A percentile compares a stretch with the other conserved stretches of the same genome.
Conservation (phyloP, 2,888 invertebrate species). For the Gari tellinella region DNA sequence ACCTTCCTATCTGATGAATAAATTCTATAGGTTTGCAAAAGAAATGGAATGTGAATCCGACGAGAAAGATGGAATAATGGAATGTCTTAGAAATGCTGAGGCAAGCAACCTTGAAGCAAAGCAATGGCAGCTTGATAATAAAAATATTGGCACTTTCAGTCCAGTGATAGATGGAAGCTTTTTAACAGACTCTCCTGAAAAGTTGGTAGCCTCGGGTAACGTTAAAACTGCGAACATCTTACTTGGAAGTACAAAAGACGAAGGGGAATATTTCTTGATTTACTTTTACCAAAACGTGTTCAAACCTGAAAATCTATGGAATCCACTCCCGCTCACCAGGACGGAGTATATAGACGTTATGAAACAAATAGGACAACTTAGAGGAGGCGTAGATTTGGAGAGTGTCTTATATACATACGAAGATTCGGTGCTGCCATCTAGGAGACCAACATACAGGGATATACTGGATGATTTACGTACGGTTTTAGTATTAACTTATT, state of each 20-base stretch:
- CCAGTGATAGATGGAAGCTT: constrained; percentile 93
- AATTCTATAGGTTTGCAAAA: constrained; percentile 88
- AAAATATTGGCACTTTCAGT: constrained; percentile 47
- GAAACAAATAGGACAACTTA: constrained; percentile 25
- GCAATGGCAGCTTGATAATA: constrained; percentile 56
- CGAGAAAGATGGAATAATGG: constrained; percentile 38
- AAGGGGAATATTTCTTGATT: constrained; percentile 96
- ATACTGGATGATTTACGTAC: constrained; percentile 92
- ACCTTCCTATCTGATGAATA: constrained; percentile 80
- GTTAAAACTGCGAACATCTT: constrained; percentile 95
- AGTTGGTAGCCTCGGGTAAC: constrained; percentile 92
- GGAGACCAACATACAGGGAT: constrained; percentile 91
- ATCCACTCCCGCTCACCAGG: constrained; percentile 41
- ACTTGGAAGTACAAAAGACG: constrained; percentile 97
- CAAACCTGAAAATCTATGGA: constrained; percentile 33
- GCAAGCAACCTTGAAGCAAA: constrained; percentile 43
- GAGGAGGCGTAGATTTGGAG: constrained; percentile 37
- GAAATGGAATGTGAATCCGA: constrained; percentile 57
- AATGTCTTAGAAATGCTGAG: constrained; percentile 63
- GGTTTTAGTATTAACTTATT: no score
- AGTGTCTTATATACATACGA: constrained; percentile 66
- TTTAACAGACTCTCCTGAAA: constrained; percentile 93
- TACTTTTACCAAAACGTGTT: constrained; percentile 86
- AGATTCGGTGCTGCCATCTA: constrained; percentile 39
- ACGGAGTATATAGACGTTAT: constrained; percentile 52